Base-by-base conservation (phyloP, 2,888 invertebrate species). In the Metellina segmentata region DNA sequence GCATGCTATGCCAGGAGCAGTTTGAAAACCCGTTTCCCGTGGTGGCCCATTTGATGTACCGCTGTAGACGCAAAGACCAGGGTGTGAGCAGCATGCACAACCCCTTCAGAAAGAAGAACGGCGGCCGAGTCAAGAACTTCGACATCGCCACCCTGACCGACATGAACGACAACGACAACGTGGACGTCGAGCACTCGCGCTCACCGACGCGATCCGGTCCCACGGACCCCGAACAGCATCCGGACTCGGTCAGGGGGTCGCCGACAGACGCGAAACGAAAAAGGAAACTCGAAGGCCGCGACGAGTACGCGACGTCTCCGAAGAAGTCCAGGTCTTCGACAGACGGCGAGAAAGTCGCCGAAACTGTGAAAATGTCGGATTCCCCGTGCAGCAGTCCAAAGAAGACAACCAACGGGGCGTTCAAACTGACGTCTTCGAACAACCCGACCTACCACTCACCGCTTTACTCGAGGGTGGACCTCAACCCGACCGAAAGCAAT, bases 81-180 rank as follows among this genome's bases (percentile, higher is more conserved):
- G 89, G 83, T n/a, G 48, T 87, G 19, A 79, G 61, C 16, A 81
- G 48, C 20, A 52, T 93, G 19, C 81, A 75, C 2, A 86, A 82
- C 48, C 85, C 90, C 6, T 69, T 86, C 7, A 61, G 75, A n/a
- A 92, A 87, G 61, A 82, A 78, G 19, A 89, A 81, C 13, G 85
- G 88, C 0, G 90, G 85, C 16, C 75, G 93, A n/a, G 93, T 93
- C 70, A 93, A 93, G 81, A 93, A 93, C 74, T 94, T 94, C 90
- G 93, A 94, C 77, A 94, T 94, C 51, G 93, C 93, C 52, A 93
- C 94, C 6, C 92, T 94, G 19, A 93, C 93, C 6, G 90, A 85
- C 53, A 92, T 90, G 90, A 85, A 93, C 52, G 93, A 92, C 0
- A 69, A 78, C n/a, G 81, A 82, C 34, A 78, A 48, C 19, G 48